Conservation (phyloP, 2,113 vertebrate genomes). For the Paedocypris sp. region DNA sequence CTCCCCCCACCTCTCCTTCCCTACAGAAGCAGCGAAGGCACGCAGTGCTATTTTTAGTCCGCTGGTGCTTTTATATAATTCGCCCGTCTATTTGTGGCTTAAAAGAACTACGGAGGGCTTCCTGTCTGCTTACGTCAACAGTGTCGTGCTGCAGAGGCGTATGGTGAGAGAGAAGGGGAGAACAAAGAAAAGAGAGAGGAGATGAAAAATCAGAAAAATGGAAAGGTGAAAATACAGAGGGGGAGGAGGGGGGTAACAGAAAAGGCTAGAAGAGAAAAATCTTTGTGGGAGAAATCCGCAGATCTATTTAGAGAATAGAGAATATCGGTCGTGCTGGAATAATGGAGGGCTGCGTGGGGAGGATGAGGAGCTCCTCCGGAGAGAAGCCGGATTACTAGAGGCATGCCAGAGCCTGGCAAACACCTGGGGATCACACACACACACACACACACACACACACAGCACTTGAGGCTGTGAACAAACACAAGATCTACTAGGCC, state of each 20-base stretch:
- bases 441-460: slow-evolving; percentile 22
- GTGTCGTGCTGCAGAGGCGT: slow-evolving; percentile 52
- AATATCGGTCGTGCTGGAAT: slow-evolving; percentile 37
- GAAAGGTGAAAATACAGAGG: slow-evolving; percentile 6
- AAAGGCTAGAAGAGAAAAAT: slow-evolving; percentile 18
- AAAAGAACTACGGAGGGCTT: slow-evolving; percentile 62
- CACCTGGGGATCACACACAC: slow-evolving; percentile 45
- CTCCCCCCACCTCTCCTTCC: slow-evolving; percentile 16
- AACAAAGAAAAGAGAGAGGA: slow-evolving; percentile 9
- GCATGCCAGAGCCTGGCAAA: slow-evolving; percentile 49
- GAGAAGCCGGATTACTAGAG: slow-evolving; percentile 54
- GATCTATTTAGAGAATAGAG: slow-evolving; percentile 40
- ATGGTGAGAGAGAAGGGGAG: slow-evolving; percentile 14
- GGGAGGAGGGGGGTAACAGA: slow-evolving; percentile 5
- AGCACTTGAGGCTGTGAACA: background rate
- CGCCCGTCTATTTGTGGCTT: slow-evolving; percentile 63
- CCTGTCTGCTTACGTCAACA: slow-evolving; percentile 63
- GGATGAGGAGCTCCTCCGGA: slow-evolving; percentile 47
- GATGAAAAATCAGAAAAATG: background rate
- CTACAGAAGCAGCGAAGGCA: slow-evolving; percentile 54
- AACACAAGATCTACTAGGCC: background rate
- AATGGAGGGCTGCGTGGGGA: slow-evolving; percentile 35
- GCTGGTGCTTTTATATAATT: slow-evolving; percentile 58
- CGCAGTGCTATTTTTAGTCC: slow-evolving; percentile 59
- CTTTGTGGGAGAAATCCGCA: slow-evolving; percentile 34